phyloP scores from a whole-genome alignment of 2,888 invertebrate species.

The Entomobrya multifasciata region DNA sequence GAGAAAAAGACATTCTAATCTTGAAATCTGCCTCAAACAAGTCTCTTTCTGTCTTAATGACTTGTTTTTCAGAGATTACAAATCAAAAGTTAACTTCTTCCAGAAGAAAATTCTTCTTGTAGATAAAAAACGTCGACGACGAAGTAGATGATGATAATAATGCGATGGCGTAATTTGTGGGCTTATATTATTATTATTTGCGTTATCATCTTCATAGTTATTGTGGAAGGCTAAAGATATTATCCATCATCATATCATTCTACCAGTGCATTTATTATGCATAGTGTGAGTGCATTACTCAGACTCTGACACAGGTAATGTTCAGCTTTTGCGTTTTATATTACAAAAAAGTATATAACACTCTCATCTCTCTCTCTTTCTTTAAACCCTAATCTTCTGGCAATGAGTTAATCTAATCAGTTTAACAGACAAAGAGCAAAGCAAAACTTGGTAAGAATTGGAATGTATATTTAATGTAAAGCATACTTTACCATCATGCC shows the following conservation, averaged over 20 bases:
- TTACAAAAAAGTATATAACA: constrained; percentile 1
- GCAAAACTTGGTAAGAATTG: constrained; percentile 10
- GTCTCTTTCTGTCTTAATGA: constrained; percentile 67
- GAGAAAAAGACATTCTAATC: constrained; percentile 37
- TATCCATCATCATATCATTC: constrained; percentile 48
- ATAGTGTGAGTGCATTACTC: too few species aligned
- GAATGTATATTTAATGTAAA: neutral
- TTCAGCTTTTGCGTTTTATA: constrained; percentile 26
- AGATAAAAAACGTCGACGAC: constrained; percentile 46
- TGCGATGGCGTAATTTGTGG: constrained; percentile 63
- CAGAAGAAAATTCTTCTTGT: constrained; percentile 43
- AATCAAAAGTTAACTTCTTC: constrained; percentile 59
- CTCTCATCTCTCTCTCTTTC: constrained; percentile 29
- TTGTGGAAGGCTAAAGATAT: neutral
- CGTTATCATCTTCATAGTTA: neutral
- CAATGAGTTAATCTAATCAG: constrained; percentile 58
- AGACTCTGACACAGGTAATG: constrained; percentile 33
- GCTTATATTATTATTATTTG: constrained; percentile 42
- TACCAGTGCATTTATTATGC: constrained; percentile 43
- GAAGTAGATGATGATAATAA: too few species aligned
- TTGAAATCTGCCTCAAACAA: constrained; percentile 68
- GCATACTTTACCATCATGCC: too few species aligned
- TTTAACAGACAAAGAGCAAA: constrained; percentile 26
- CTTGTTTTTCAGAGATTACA: constrained; percentile 66
- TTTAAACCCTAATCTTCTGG: constrained; percentile 6